Percentiles rank a stretch among this genome's conserved stretches.
Evolutionary conservation across 2,888 invertebrate genomes (phyloP).

Genomic region (Lepidochitona cinerea): DNA sequence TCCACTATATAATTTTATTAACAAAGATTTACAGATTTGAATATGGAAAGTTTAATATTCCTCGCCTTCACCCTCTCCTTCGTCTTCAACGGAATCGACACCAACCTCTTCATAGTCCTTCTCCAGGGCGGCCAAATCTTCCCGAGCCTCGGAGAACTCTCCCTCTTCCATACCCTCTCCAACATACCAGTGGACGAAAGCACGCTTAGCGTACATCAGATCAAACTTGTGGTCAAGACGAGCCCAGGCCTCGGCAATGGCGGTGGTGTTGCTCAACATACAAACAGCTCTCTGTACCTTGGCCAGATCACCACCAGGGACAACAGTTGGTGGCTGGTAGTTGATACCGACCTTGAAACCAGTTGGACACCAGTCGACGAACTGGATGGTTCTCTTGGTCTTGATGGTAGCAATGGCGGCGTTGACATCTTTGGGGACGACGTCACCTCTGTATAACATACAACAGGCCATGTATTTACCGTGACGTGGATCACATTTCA

Average conservation of each 20-base stretch:
- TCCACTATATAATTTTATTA: too few relatives aligned
- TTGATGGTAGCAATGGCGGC: neutral
- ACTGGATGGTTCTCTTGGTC: neutral
- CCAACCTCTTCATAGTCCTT: neutral
- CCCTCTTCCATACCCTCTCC: neutral
- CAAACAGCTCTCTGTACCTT: neutral
- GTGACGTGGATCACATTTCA: neutral
- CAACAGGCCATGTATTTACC: neutral
- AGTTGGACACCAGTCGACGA: neutral
- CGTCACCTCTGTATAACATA: neutral
- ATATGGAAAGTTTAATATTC: neutral
- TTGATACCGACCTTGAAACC: neutral
- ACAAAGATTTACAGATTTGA: too few relatives aligned
- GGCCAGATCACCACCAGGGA: neutral
- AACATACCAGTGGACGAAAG: neutral
- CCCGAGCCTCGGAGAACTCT: neutral
- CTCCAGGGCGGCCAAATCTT: neutral
- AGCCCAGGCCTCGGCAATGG: neutral
- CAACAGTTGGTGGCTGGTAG: neutral
- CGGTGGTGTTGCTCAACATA: neutral
- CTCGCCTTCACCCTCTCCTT: neutral
- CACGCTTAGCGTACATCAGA: neutral
- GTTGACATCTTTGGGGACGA: neutral
- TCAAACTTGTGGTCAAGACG: neutral
- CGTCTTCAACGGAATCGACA: neutral